phyloP scores from a whole-genome alignment of 2,888 invertebrate genomes.

The Iselma pallidipennis region DNA sequence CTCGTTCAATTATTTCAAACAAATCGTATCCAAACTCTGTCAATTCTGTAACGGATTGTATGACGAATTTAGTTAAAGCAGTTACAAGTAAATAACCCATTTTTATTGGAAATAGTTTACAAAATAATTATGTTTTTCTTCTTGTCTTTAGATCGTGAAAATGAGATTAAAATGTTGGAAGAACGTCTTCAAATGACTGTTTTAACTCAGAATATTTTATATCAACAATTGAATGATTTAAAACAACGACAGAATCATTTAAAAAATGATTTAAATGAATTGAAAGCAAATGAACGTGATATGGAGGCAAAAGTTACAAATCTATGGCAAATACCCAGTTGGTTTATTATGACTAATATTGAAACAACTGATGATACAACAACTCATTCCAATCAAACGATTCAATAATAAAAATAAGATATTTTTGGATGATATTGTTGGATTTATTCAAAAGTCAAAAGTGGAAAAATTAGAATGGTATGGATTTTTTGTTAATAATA shows the following conservation, averaged over 20 bases:
- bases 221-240: conserved; percentile 46
- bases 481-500: no score
- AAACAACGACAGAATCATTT: conserved; percentile 48
- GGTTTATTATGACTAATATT: conserved; percentile 48
- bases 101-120: conserved; percentile 5
- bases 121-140: conserved; percentile 6
- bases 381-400: conserved; percentile 24
- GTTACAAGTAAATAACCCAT: conserved; percentile 7
- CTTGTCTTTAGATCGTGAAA: conserved; percentile 51
- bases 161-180: conserved; percentile 50
- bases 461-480: no score
- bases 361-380: conserved; percentile 33
- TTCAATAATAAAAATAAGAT: conserved; percentile 13
- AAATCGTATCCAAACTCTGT: background rate
- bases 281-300: conserved; percentile 47
- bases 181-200: conserved; percentile 46
- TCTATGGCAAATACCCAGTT: conserved; percentile 54
- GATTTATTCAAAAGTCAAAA: background rate
- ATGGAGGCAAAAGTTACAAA: conserved; percentile 48
- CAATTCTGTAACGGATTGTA: conserved; percentile 13
- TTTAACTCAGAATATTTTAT: conserved; percentile 45
- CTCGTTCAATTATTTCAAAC: background rate
- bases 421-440: background rate
- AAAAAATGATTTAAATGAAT: conserved; percentile 42
- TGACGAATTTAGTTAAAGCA: conserved; percentile 8